Conservation (phyloP, 2,888 invertebrate genomes). For the Chalcis sispes region DNA sequence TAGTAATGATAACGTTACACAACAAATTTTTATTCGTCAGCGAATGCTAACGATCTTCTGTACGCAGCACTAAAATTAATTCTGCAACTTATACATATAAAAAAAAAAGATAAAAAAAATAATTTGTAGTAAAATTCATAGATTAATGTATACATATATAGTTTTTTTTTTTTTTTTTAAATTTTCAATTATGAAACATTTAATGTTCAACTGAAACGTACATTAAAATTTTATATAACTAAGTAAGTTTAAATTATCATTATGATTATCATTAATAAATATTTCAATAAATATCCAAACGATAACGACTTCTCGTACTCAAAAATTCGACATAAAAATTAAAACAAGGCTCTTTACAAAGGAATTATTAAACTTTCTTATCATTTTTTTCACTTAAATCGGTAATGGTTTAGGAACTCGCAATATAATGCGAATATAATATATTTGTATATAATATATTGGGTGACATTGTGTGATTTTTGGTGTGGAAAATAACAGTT, state of each 20-base stretch:
- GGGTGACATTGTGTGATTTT: slow-evolving; percentile 39
- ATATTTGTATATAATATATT: no score
- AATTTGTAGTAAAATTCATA: no score
- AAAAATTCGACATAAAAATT: slow-evolving; percentile 2
- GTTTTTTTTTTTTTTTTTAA: no score
- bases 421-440: slow-evolving; percentile 31
- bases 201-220: slow-evolving; percentile 13
- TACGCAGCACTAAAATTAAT: no score
- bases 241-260: no score
- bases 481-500: slow-evolving; percentile 53
- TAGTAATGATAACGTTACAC: no score
- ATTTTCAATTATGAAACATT: slow-evolving; percentile 21
- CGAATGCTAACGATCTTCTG: no score
- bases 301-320: slow-evolving; percentile 7
- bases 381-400: slow-evolving; percentile 4
- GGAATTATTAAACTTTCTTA: slow-evolving; percentile 9
- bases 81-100: no score
- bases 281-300: slow-evolving; percentile 28
- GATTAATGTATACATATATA: no score
- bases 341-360: background rate
- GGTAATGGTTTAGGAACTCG: slow-evolving; percentile 42
- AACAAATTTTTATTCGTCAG: no score
- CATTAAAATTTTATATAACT: slow-evolving; percentile 33
- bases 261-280: slow-evolving; percentile 43
- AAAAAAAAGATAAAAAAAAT: no score